Base-by-base conservation (phyloP, 2,113 vertebrate species). In the Xiphias gladius region DNA sequence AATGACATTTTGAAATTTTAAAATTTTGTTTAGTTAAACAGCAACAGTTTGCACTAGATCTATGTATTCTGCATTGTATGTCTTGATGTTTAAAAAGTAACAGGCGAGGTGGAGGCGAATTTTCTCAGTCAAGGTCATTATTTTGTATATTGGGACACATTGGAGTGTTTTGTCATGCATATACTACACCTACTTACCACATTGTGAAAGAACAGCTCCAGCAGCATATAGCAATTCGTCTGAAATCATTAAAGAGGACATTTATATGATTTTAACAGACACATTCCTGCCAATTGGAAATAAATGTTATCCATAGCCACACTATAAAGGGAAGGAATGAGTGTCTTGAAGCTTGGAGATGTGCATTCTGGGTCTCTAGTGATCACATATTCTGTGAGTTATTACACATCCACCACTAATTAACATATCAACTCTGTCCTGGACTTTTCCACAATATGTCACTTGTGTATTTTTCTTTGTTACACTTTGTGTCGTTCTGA, bases 381-480 rank as follows among this genome's bases (percentile, higher is more conserved):
- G 67, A 55, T 79, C 37, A 24, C 19, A 20, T 54, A 62, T 68
- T 77, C 74, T 73, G 13, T 82, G 50, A 52, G 9, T 24, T 80
- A 58, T 63, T 80, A 43, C 5, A 1, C 35, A 11, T 16, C 37
- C 0, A 2, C n/a, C 5, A 7, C 55, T 55, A 1, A 79, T 73
- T 82, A 57, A 43, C 72, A 39, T 54, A 26, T 28, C 19, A 10
- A 64, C 50, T 73, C 76, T 17, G 65, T 78, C 58, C 46, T 64
- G 7, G 64, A 35, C 71, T 22, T 62, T 46, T 67, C 37, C 9
- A 2, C 79, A 43, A 14, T 52, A 79, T 61, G n/a, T 78, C 55
- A 17, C 57, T 69, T 69, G 57, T 75, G 65, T 83, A 24, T 69
- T 80, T 72, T 62, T 69, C 62, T 86, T 35, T 78, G 13, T 83